These are phyloP conservation scores for Cephus rjabovi DNA, from an alignment of 2,888 invertebrate species.

Conservation along the genomic window DNA sequence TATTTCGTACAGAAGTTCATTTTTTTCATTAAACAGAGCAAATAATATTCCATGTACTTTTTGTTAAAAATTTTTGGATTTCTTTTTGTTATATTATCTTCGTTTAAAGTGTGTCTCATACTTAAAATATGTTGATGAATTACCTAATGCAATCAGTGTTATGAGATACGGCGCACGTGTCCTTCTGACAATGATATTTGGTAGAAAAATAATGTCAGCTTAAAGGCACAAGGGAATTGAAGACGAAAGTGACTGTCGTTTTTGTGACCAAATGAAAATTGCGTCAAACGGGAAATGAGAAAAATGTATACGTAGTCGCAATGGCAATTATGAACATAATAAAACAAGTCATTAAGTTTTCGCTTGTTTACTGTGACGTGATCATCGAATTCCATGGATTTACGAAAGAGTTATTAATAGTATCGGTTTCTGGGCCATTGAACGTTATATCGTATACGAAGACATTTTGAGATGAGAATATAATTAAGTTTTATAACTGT, in stretches of 20 bases:
- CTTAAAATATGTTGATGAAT: neutral
- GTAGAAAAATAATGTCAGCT: neutral
- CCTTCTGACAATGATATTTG: neutral
- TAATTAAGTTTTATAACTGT: neutral
- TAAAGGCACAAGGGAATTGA: neutral
- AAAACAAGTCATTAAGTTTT: neutral
- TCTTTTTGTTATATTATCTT: too few species aligned
- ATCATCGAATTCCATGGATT: conserved; percentile 7
- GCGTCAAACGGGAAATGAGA: neutral
- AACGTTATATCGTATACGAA: neutral
- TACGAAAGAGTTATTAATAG: conserved; percentile 22
- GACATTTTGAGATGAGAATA: neutral
- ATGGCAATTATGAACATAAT: neutral
- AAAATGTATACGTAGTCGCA: neutral
- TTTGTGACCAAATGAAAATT: neutral
- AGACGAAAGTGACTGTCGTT: neutral
- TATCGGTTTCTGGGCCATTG: conserved; percentile 19
- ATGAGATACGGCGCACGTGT: neutral
- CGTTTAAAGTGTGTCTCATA: too few species aligned
- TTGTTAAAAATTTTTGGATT: too few species aligned
- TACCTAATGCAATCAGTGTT: neutral
- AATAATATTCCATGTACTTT: neutral
- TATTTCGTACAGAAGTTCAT: neutral
- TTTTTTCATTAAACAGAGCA: neutral
- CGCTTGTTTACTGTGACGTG: neutral